phyloP scores from a whole-genome alignment of 2,113 vertebrate species.

The Microtus ochrogaster region DNA sequence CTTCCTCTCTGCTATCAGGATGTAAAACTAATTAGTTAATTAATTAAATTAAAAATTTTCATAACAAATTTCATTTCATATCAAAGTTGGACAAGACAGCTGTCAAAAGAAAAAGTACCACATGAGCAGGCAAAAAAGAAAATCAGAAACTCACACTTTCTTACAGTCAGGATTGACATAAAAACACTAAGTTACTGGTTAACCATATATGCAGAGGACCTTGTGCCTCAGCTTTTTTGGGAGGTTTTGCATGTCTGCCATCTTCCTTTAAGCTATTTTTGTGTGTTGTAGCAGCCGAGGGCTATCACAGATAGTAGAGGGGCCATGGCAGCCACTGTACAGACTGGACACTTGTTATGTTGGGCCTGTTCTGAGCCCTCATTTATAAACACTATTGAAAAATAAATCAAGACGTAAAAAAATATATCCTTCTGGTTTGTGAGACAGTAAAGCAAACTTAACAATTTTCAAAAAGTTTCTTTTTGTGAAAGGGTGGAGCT shows the following conservation, averaged over 20 bases:
- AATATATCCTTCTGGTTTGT: neutral
- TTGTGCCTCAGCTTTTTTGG: neutral
- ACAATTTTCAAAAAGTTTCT: neutral
- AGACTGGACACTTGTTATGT: neutral
- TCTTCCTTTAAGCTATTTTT: neutral
- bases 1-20: neutral
- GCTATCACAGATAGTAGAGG: neutral
- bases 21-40: neutral
- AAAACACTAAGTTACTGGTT: neutral
- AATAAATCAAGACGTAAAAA: neutral
- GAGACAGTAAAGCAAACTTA: neutral
- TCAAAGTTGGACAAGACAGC: neutral
- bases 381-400: neutral
- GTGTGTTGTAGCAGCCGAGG: neutral
- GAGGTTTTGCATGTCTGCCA: neutral
- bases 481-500: neutral
- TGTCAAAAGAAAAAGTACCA: neutral
- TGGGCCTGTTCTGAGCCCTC: neutral
- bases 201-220: neutral
- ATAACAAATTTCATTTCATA: neutral
- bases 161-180: neutral
- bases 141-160: neutral
- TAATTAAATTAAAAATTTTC: neutral
- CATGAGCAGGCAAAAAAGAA: neutral
- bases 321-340: neutral